Percentiles rank a stretch among this genome's conserved stretches.
Conservation (phyloP, 2,888 invertebrate genomes). For the Mesoligia furuncula region DNA sequence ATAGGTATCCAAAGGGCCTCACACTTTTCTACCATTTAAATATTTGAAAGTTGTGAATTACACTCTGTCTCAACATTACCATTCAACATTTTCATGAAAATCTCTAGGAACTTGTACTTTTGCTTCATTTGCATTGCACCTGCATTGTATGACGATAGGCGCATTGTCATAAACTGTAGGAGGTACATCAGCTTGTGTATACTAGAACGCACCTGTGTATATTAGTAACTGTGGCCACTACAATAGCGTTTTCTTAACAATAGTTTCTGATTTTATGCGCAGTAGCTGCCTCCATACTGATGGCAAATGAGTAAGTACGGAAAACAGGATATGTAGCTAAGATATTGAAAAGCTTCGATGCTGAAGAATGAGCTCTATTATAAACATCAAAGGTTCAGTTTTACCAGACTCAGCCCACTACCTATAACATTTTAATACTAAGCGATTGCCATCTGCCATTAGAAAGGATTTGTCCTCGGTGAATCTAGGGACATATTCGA, state of each 20-base stretch:
- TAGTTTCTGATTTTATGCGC: conserved; percentile 21
- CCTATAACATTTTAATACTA: no score
- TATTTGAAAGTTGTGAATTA: not conserved
- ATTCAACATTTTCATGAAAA: conserved; percentile 17
- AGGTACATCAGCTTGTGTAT: conserved; percentile 22
- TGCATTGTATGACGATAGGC: conserved; percentile 16
- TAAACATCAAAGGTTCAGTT: not conserved
- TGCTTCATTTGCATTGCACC: conserved; percentile 34
- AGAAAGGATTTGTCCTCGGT: not conserved
- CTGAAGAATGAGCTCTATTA: not conserved
- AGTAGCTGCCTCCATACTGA: not conserved
- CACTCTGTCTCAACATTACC: not conserved
- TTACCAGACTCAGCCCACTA: not conserved
- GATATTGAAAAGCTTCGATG: not conserved
- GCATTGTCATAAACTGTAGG: conserved; percentile 22
- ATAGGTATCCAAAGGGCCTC: not conserved
- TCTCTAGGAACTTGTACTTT: conserved; percentile 8
- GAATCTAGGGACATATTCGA: not conserved
- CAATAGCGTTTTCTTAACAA: conserved; percentile 14
- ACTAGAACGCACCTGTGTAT: conserved; percentile 39
- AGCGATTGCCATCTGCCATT: no score
- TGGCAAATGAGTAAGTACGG: not conserved
- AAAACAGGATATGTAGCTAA: not conserved
- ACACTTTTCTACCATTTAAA: not conserved
- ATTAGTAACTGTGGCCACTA: not conserved